These are phyloP conservation scores for Colinus virginianus DNA, from an alignment of 2,113 vertebrate genomes.

Conservation along the genomic window DNA sequence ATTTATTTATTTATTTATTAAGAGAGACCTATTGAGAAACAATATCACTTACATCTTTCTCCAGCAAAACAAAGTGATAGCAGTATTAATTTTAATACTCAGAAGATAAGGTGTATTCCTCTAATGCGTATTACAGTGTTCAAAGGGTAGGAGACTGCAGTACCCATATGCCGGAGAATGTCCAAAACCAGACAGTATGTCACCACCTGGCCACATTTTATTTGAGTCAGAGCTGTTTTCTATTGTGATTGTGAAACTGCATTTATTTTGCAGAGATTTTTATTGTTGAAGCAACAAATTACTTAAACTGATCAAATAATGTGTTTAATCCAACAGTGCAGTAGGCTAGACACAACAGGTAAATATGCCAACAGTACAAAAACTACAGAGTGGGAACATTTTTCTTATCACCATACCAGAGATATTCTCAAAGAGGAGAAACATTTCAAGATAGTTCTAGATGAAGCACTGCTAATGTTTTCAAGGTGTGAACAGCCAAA, in stretches of 20 bases:
- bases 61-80: background rate
- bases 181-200: background rate
- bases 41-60: background rate
- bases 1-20: no score
- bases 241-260: background rate
- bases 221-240: background rate
- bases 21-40: background rate
- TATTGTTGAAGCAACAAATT: background rate
- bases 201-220: fast-evolving
- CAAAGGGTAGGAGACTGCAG: background rate
- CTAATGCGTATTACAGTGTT: background rate
- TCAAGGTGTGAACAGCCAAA: background rate
- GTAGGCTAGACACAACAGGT: background rate
- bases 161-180: background rate
- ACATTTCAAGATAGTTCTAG: background rate
- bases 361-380: background rate
- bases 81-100: background rate
- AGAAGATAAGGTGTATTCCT: background rate
- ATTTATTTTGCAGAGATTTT: background rate
- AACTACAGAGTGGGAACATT: background rate
- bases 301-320: background rate
- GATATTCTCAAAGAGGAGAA: background rate
- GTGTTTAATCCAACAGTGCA: background rate
- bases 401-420: background rate
- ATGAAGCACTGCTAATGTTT: fast-evolving